Evolutionary conservation across 1,140 invertebrate genomes (phyloP).

Genomic region (Zaprionus africanus): DNA sequence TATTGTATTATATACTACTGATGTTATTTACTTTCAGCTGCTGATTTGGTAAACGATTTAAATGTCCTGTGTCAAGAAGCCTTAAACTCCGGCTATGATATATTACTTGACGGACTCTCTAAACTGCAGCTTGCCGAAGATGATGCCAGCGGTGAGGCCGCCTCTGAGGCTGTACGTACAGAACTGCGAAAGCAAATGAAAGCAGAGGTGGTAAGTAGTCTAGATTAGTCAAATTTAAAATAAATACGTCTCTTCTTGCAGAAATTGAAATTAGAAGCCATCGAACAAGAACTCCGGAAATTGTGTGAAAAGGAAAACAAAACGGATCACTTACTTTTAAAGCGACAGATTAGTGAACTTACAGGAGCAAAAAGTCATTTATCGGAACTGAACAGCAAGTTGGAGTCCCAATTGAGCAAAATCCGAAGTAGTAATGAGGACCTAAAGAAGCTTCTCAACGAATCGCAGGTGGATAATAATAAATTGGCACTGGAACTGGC

Average conservation of each 20-base stretch:
- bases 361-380: neutral
- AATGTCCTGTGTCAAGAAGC: slow-evolving; percentile 25
- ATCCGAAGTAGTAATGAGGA: neutral
- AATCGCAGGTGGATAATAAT: neutral
- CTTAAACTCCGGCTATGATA: slow-evolving; percentile 7
- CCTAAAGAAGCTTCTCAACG: neutral
- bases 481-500: slow-evolving; percentile 8
- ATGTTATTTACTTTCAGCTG: slow-evolving; percentile 23
- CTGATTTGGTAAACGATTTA: slow-evolving; percentile 43
- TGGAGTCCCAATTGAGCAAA: neutral
- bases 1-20: too few species aligned
- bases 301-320: neutral
- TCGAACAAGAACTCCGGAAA: slow-evolving; percentile 8
- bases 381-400: neutral
- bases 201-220: slow-evolving; percentile 20
- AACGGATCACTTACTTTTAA: neutral
- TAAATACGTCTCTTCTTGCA: neutral
- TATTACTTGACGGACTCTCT: slow-evolving; percentile 22
- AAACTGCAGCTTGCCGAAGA: neutral
- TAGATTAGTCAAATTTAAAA: neutral
- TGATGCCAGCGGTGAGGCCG: neutral
- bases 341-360: neutral
- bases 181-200: slow-evolving; percentile 3
- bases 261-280: neutral
- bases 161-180: neutral